Base-by-base conservation (phyloP, 2,113 vertebrate species). In the Ictidomys tridecemlineatus region DNA sequence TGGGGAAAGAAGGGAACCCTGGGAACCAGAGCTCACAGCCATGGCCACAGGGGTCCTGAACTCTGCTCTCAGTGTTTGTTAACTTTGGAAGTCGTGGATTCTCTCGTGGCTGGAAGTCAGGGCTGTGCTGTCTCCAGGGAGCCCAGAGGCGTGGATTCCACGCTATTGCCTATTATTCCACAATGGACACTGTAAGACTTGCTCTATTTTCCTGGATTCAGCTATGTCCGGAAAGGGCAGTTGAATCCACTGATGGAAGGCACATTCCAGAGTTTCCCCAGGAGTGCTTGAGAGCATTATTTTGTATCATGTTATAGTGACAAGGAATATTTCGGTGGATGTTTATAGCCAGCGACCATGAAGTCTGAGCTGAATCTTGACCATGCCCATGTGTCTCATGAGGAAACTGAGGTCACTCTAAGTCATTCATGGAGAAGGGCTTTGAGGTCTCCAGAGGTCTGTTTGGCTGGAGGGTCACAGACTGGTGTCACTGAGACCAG, bases 241-340 rank as follows among this genome's bases (percentile, higher is more conserved):
- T 8, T 45, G 8, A 45, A 45, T 8, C 45, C 45, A 45, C 45
- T 8, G 8, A 8, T 17, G 20, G 65, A 14, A 32, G 4, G 0
- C 45, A 65, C 28, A 42, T 9, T 18, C 4, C 26, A 14, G 4
- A 14, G 5, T 34, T 87, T 28, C 1, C 5, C 0, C 7, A 56
- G 8, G 32, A 4, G 1, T 5, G 10, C 17, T n/a, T 67, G 14
- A 32, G 17, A 28, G 39, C 28, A 56, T 16, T 2, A 8, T 30
- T 6, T 13, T 5, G 5, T 14, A n/a, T 28, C 16, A 4, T 2
- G 4, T 4, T 8, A 14, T 0, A 12, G 58, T n/a, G 26, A 26
- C 53, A 20, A 24, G 39, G 58, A 16, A 28, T 34, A 18, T 13
- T 51, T 51, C 4, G 4, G 42, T 34, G 48, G 58, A 30, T 48